Conservation (phyloP, 2,113 vertebrate genomes). For the Syngnathoides biaculeatus region DNA sequence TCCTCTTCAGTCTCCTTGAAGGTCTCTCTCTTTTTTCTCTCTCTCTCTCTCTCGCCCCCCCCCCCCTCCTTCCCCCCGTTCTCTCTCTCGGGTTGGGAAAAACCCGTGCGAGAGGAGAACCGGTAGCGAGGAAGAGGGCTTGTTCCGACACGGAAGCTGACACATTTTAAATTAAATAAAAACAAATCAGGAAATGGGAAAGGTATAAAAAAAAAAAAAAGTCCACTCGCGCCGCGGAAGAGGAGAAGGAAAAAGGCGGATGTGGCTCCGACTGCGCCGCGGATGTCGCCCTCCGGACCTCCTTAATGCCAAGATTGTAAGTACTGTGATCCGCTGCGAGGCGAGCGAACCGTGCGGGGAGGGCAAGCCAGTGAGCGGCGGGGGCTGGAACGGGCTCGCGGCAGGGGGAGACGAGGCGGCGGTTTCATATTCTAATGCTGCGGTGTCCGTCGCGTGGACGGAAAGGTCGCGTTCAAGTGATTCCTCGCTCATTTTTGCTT, state of each 20-base stretch:
- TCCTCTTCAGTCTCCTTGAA: conserved; percentile 25
- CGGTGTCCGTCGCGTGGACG: conserved; percentile 41
- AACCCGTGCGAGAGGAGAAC: conserved; percentile 50
- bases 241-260: conserved; percentile 59
- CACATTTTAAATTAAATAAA: conserved; percentile 27
- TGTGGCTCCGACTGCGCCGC: conserved; percentile 77
- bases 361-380: neutral
- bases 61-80: conserved; percentile 11
- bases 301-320: conserved; percentile 77
- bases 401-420: conserved; percentile 44
- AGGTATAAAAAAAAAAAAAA: neutral
- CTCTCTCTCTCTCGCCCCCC: neutral
- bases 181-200: conserved; percentile 10
- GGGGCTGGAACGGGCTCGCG: conserved; percentile 4
- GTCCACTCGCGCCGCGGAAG: conserved; percentile 23
- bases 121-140: conserved; percentile 32
- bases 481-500: conserved; percentile 24
- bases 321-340: conserved; percentile 45
- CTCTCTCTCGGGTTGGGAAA: conserved; percentile 50
- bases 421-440: conserved; percentile 34
- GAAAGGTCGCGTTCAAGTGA: conserved; percentile 62
- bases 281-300: conserved; percentile 72
- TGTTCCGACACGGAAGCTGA: conserved; percentile 28
- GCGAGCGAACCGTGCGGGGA: neutral
- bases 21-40: conserved; percentile 9